Evolutionary conservation across 2,888 invertebrate genomes (phyloP).

Genomic region (Lasioglossum leucozonium): DNA sequence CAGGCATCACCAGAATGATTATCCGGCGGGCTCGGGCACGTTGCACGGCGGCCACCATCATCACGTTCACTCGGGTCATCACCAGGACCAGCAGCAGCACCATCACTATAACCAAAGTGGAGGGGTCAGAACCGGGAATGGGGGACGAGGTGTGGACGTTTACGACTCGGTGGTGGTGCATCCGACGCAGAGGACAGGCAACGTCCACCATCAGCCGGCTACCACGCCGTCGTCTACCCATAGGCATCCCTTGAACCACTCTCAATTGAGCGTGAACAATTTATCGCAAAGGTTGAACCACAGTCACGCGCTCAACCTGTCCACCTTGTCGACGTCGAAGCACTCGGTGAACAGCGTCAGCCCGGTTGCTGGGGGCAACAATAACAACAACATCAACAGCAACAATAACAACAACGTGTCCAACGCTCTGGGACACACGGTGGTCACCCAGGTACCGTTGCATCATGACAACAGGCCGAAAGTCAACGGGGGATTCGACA

Average conservation of each 20-base stretch:
- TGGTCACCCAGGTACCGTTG: constrained; percentile 73
- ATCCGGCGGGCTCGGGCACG: constrained; percentile 75
- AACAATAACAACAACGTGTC: constrained; percentile 65
- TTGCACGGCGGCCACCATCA: constrained; percentile 72
- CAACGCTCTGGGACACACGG: constrained; percentile 76
- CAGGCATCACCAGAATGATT: constrained; percentile 84
- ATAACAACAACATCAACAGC: constrained; percentile 67
- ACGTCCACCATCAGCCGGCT: constrained; percentile 65
- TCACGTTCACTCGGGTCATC: constrained; percentile 63
- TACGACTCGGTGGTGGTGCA: constrained; percentile 80
- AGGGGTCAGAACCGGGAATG: constrained; percentile 48
- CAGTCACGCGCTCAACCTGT: constrained; percentile 80
- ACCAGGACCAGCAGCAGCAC: constrained; percentile 68
- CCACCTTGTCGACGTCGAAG: constrained; percentile 82
- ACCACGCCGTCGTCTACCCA: constrained; percentile 79
- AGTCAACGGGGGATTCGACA: constrained; percentile 87
- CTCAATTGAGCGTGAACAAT: constrained; percentile 84
- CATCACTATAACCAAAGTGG: constrained; percentile 65
- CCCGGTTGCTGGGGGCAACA: constrained; percentile 81
- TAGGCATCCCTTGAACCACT: constrained; percentile 81
- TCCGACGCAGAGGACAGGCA: constrained; percentile 62
- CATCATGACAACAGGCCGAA: constrained; percentile 75
- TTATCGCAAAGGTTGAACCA: constrained; percentile 82
- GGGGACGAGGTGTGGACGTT: constrained; percentile 73
- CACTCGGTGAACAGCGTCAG: constrained; percentile 83